phyloP scores from a whole-genome alignment of 2,888 invertebrate genomes.

The Agrilus cyanescens region DNA sequence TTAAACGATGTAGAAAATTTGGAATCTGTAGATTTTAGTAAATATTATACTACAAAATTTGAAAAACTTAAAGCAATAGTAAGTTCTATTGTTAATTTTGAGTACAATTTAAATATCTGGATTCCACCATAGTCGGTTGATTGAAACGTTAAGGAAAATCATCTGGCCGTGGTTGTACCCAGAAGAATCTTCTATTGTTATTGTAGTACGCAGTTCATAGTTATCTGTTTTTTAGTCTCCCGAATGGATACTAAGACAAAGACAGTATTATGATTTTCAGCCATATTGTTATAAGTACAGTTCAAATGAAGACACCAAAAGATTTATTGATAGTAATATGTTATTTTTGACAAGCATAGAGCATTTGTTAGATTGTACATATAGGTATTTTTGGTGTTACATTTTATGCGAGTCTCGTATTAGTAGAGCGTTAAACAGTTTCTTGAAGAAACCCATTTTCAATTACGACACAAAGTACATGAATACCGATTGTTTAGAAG shows the following conservation, averaged over 20 bases:
- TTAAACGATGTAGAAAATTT: no score
- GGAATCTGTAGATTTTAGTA: no score
- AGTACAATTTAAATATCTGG: no score
- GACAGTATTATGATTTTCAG: slow-evolving; percentile 22
- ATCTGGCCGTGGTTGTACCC: no score
- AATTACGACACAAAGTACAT: slow-evolving; percentile 29
- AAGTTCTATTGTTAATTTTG: slow-evolving; percentile 3
- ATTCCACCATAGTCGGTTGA: no score
- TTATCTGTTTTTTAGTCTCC: slow-evolving; percentile 3
- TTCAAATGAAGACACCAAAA: slow-evolving; percentile 21
- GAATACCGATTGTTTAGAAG: slow-evolving; percentile 34
- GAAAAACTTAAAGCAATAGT: background rate
- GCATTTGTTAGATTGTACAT: slow-evolving; percentile 28
- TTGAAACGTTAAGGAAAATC: no score
- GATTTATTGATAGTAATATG: slow-evolving; percentile 24
- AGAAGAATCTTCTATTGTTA: slow-evolving; percentile 2
- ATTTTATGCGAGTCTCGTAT: slow-evolving; percentile 27
- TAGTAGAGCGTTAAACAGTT: slow-evolving; percentile 24
- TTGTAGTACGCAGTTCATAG: background rate
- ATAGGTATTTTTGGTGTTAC: slow-evolving; percentile 35
- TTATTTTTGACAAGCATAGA: slow-evolving; percentile 25
- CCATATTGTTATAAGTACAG: slow-evolving; percentile 18
- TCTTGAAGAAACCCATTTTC: slow-evolving; percentile 28
- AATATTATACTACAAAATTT: no score
- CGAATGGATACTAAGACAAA: slow-evolving; percentile 25